Evolutionary conservation across 2,113 vertebrate genomes (phyloP), one percentile per base, ranked within the genome.

Genomic region (Seriola aureovittata): DNA sequence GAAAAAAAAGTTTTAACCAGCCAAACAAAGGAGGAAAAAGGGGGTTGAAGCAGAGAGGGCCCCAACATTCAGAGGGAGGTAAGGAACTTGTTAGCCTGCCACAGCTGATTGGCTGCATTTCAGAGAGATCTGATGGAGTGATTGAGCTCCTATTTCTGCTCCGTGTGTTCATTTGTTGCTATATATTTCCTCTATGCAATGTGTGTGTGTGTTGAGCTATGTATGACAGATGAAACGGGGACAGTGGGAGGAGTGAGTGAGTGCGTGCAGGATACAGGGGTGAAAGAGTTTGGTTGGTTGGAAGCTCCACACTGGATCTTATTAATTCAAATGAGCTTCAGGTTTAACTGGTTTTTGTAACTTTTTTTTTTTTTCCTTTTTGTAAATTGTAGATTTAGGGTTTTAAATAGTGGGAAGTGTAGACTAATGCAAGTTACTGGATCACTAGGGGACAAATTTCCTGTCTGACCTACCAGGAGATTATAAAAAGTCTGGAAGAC

Each of bases 151-250:
- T 92, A 91, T 93, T 93, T 91, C 81, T 92, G 92, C 87, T 73
- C 62, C 9, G 46, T 76, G 85, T 50, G 76, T 93, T 90, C 82
- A 88, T 90, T 79, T 78, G 67, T 90, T 88, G 52, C 88, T 91
- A 84, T 93, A 89, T 92, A 89, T 92, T 89, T 89, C 89, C 77
- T 85, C 85, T 69, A 57, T 85, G 92, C 89, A 72, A 65, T 58
- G 70, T 52, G 66, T 73, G 93, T 90, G 93, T 88, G 88, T 74
- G 82, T 40, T 59, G 90, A 91, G 92, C 82, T 88, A 85, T 48
- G 91, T 92, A 87, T 90, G 93, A 87, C 92, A 92, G 90, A 89
- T 88, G 89, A 91, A 92, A 92, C 57, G 78, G 85, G 82, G 85
- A 80, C 90, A 88, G 92, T 73, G 88, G 91, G 89, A 85, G 90